Base-by-base conservation (phyloP, 1,140 invertebrate species). In the Drosophila kanapiae region DNA sequence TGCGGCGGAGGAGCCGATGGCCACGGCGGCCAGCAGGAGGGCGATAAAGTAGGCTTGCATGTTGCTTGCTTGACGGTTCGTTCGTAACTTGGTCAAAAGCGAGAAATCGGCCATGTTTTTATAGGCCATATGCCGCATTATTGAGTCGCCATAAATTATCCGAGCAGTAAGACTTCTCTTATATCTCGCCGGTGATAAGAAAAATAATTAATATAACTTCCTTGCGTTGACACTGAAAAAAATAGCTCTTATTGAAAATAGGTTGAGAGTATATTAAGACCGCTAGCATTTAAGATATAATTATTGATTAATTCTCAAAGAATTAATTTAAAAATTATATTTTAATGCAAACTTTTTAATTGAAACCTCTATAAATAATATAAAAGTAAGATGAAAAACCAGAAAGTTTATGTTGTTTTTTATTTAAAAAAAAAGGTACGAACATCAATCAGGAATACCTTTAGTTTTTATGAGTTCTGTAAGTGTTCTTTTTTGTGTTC, bases 131-230 rank as follows among this genome's bases (percentile, higher is more conserved):
- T 14, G 6, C 5, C 18, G 33, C 51, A 54, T 37, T 23, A 9
- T 54, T 37, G 31, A 54, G 53, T 11, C 43, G 33, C 18, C 5
- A 38, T 38, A 45, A 37, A 63, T 35, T 23, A 11, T 64, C 18
- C 29, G 33, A 49, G 37, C 14, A 40, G 10, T 6, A 45, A 37
- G 64, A 38, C 31, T 57, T 57, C 18, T 31, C 42, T 35, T 42
- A 14, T 78, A 77, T 77, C 74, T 60, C 18, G 37, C 14, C 37
- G 51, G 37, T 38, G 74, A 69, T 68, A 77, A 69, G 54, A 45
- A 11, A 54, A 38, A 38, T 38, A 38, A 38, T 54, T 38, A 38
- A 38, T 54, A 38, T 10, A 54, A 54, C 53, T 54, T 54, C 18
- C 33, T 6, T 6, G 6, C 33, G 9, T 23, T 13, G 5, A 14